These are phyloP conservation scores for Neodiprion pinetum DNA, from an alignment of 1,140 invertebrate species.

Conservation along the genomic window DNA sequence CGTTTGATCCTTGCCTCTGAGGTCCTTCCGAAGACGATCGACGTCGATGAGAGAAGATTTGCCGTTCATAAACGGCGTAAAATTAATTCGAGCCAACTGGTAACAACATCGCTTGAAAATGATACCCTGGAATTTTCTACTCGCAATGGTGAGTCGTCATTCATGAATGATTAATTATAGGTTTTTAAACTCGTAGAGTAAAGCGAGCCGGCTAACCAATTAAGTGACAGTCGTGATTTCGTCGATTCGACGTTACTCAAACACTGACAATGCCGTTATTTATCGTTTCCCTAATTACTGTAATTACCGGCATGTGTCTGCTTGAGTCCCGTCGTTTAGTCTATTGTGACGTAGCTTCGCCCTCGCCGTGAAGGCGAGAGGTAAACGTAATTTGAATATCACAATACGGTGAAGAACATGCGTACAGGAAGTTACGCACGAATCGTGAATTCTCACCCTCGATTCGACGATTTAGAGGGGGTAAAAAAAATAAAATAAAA, in stretches of 20 bases:
- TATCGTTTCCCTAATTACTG: not conserved
- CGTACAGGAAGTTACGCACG: no score
- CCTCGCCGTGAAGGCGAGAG: not conserved
- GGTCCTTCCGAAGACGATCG: not conserved
- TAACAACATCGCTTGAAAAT: not conserved
- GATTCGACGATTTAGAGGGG: no score
- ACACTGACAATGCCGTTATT: not conserved
- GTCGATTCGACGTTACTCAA: not conserved
- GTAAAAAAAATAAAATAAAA: no score
- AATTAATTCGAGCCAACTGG: not conserved
- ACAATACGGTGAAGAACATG: not conserved
- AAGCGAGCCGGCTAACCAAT: no score
- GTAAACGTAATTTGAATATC: not conserved
- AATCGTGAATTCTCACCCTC: no score
- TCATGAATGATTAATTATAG: no score
- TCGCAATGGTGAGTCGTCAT: not conserved
- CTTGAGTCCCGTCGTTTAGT: not conserved
- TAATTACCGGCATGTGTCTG: not conserved
- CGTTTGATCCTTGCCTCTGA: not conserved
- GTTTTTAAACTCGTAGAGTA: no score
- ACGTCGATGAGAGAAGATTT: not conserved
- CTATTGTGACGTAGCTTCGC: not conserved
- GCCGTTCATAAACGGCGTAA: not conserved
- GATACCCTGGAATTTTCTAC: not conserved
- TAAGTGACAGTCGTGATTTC: not conserved